These are phyloP conservation scores for Tonatia bakeri DNA, from an alignment of 2,113 vertebrate genomes.

Conservation along the genomic window DNA sequence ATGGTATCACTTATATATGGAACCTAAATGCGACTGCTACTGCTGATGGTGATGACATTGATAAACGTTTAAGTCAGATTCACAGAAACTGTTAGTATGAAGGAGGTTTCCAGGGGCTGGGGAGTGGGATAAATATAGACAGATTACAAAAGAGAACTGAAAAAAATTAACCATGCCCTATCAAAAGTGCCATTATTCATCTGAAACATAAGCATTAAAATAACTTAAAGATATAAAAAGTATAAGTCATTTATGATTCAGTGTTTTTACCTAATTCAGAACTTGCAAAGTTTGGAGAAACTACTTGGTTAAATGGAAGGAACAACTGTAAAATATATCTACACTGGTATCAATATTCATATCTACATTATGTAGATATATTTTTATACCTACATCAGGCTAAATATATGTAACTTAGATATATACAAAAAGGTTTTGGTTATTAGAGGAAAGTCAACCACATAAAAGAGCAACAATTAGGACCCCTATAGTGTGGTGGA, in stretches of 20 bases:
- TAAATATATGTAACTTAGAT: background rate
- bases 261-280: background rate
- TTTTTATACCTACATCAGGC: background rate
- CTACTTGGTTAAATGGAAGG: background rate
- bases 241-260: background rate
- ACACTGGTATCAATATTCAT: background rate
- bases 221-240: constrained; percentile 65
- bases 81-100: background rate
- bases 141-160: background rate
- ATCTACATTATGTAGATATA: background rate
- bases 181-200: constrained; percentile 64
- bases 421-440: background rate
- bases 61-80: background rate
- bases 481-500: background rate
- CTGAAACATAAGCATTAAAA: constrained; percentile 77
- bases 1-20: background rate
- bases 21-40: background rate
- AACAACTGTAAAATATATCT: background rate
- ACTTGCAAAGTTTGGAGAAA: background rate
- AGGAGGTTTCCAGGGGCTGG: background rate
- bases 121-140: background rate
- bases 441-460: background rate
- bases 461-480: background rate
- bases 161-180: background rate
- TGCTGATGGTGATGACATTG: background rate